These are phyloP conservation scores for Aporophyla nigra DNA, from an alignment of 2,888 invertebrate genomes.

Conservation along the genomic window DNA sequence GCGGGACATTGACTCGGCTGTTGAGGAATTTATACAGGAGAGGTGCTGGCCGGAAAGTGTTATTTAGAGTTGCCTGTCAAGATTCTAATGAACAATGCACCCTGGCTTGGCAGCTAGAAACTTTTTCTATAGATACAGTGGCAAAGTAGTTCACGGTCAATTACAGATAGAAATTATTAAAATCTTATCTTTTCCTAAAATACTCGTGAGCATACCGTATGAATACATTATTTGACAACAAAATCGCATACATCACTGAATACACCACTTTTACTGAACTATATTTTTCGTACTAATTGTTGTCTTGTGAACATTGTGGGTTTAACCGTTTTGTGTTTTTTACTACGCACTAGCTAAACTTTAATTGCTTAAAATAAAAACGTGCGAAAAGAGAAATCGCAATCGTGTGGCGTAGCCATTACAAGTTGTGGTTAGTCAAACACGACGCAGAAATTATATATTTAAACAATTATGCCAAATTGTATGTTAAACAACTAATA, in stretches of 20 bases:
- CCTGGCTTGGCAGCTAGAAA: not conserved
- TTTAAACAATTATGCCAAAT: not conserved
- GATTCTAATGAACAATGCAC: not conserved
- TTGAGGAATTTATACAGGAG: conserved; percentile 1
- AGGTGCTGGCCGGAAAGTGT: not conserved
- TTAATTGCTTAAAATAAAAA: not conserved
- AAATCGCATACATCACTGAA: not conserved
- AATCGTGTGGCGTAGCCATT: not conserved
- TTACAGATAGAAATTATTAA: not conserved
- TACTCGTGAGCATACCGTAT: no score
- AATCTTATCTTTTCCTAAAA: not conserved
- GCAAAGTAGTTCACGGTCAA: not conserved
- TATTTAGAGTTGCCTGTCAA: conserved; percentile 4
- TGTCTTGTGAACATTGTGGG: not conserved
- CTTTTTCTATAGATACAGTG: not conserved
- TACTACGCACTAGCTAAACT: not conserved
- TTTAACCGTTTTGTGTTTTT: not conserved
- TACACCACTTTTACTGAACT: not conserved
- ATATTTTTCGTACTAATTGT: not conserved
- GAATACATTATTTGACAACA: not conserved
- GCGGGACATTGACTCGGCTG: conserved; percentile 10
- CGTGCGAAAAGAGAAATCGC: not conserved
- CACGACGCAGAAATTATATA: not conserved
- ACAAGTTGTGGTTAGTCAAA: not conserved
- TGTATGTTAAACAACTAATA: no score